Evolutionary conservation across 1,140 invertebrate genomes (phyloP).

Genomic region (Orius insidiosus): DNA sequence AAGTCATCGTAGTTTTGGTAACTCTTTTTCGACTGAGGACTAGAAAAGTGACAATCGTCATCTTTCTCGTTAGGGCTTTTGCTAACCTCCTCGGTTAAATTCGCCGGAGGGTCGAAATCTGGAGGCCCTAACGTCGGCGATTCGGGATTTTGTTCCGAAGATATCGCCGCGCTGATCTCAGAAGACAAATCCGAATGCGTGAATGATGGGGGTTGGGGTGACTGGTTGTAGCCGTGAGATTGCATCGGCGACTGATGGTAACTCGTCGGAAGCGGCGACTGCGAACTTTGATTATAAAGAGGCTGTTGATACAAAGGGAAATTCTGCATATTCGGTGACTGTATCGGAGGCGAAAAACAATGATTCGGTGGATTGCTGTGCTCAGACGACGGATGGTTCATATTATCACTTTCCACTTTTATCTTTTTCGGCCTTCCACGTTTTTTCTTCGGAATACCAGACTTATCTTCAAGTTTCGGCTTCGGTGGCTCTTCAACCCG

Average conservation of each 20-base stretch:
- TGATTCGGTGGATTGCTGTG: conserved; percentile 25
- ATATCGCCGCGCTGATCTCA: conserved; percentile 59
- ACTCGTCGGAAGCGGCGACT: conserved; percentile 22
- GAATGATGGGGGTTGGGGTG: conserved; percentile 38
- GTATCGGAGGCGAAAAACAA: conserved; percentile 36
- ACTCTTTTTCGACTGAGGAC: conserved; percentile 26
- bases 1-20: conserved; percentile 24
- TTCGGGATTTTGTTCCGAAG: conserved; percentile 44
- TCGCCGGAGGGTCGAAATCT: conserved; percentile 56
- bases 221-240: conserved; percentile 25
- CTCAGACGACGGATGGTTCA: conserved; percentile 14
- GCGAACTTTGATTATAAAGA: conserved; percentile 20
- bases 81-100: conserved; percentile 32
- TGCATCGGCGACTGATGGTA: conserved; percentile 22
- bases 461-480: conserved; percentile 14
- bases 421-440: conserved; percentile 73
- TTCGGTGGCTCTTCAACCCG: conserved; percentile 10
- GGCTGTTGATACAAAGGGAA: conserved; percentile 28
- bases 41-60: conserved; percentile 33
- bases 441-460: conserved; percentile 14
- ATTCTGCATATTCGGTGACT: conserved; percentile 29
- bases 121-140: conserved; percentile 48
- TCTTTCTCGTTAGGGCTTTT: conserved; percentile 21
- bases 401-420: conserved; percentile 40
- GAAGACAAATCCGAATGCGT: conserved; percentile 57